These are phyloP conservation scores for Hyphantria cunea DNA, from an alignment of 1,140 invertebrate genomes.

Conservation along the genomic window DNA sequence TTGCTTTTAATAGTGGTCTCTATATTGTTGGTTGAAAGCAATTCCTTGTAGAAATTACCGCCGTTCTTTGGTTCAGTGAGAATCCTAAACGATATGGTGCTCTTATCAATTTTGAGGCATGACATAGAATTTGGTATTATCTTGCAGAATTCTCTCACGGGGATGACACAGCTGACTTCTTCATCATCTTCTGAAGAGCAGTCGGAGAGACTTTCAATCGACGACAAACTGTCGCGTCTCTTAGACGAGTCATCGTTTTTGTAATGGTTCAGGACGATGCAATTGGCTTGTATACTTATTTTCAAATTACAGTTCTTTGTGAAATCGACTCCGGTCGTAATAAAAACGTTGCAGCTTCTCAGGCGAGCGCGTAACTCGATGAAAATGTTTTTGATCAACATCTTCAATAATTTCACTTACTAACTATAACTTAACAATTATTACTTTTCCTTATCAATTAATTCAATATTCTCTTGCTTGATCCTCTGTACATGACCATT, in stretches of 20 bases:
- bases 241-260: slow-evolving; percentile 49
- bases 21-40: slow-evolving; percentile 57
- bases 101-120: slow-evolving; percentile 72
- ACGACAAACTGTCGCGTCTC: slow-evolving; percentile 65
- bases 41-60: slow-evolving; percentile 81
- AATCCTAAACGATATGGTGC: slow-evolving; percentile 75
- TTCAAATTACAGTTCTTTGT: slow-evolving; percentile 72
- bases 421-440: slow-evolving; percentile 46
- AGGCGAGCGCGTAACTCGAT: slow-evolving; percentile 82
- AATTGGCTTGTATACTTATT: slow-evolving; percentile 76
- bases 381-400: slow-evolving; percentile 77
- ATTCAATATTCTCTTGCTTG: slow-evolving; percentile 52
- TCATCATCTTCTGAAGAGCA: slow-evolving; percentile 57
- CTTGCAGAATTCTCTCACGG: slow-evolving; percentile 69
- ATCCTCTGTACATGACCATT: slow-evolving; percentile 68
- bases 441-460: slow-evolving; percentile 73
- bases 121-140: slow-evolving; percentile 79
- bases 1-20: slow-evolving; percentile 46
- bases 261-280: slow-evolving; percentile 76
- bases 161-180: slow-evolving; percentile 58
- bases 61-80: slow-evolving; percentile 72
- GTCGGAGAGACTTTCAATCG: slow-evolving; percentile 71
- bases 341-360: slow-evolving; percentile 82
- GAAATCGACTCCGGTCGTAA: slow-evolving; percentile 73
- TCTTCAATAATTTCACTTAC: slow-evolving; percentile 49